Percentiles rank a stretch among this genome's conserved stretches.
Evolutionary conservation across 2,888 invertebrate species (phyloP).

Genomic region (Folsomia manolachei): DNA sequence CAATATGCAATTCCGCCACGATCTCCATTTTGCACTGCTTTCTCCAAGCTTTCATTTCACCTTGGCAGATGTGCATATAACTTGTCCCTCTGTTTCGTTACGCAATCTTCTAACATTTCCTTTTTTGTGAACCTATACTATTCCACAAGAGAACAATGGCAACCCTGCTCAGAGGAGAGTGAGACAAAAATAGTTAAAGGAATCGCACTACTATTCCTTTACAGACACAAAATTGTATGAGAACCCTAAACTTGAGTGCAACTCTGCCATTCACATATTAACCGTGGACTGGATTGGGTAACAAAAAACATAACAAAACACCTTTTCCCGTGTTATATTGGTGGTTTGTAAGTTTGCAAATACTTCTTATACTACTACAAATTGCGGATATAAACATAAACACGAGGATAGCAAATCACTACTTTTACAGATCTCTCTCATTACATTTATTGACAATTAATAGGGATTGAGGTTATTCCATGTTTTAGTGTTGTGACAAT

Average conservation of each 20-base stretch:
- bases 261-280: neutral
- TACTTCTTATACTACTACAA: neutral
- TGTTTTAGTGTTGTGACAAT: too few relatives aligned
- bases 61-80: too few relatives aligned
- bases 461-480: neutral
- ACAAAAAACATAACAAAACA: constrained; percentile 4
- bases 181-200: neutral
- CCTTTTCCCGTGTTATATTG: neutral
- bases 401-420: neutral
- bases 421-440: too few relatives aligned
- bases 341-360: neutral
- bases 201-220: too few relatives aligned
- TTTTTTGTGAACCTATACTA: too few relatives aligned
- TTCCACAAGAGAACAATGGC: too few relatives aligned
- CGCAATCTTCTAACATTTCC: too few relatives aligned
- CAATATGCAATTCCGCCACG: too few relatives aligned
- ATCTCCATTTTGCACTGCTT: too few relatives aligned
- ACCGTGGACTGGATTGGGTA: neutral
- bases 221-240: too few relatives aligned
- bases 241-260: neutral
- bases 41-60: too few relatives aligned
- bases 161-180: neutral
- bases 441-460: neutral
- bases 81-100: too few relatives aligned
- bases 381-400: neutral